Evolutionary conservation across 2,888 invertebrate genomes (phyloP).

Genomic region (Rhagonycha lutea): DNA sequence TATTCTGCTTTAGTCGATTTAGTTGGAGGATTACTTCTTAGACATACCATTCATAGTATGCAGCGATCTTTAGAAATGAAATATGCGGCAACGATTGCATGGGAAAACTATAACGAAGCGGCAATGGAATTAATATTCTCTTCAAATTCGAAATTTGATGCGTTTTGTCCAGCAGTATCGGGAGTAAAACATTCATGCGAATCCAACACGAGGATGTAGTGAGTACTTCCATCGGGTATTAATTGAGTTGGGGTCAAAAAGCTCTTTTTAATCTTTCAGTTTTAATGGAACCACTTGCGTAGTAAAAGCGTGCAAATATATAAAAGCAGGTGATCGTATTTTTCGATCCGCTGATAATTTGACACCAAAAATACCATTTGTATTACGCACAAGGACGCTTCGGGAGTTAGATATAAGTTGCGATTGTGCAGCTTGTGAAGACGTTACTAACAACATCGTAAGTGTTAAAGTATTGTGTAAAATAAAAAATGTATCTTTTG

Average conservation of each 20-base stretch:
- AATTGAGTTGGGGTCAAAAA: rapidly evolving
- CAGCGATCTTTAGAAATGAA: neutral
- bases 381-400: too few relatives aligned
- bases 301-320: neutral
- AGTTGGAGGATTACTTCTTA: neutral
- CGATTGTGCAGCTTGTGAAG: too few relatives aligned
- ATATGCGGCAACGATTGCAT: neutral
- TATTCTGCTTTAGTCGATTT: neutral
- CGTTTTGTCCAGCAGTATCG: neutral
- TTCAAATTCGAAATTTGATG: too few relatives aligned
- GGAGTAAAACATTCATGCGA: neutral
- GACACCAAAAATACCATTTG: neutral
- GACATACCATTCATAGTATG: neutral
- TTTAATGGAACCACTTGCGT: neutral
- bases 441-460: too few relatives aligned
- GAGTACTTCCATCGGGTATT: too few relatives aligned
- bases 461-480: too few relatives aligned
- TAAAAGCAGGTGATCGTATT: neutral
- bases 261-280: neutral
- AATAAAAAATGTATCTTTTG: neutral
- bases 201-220: neutral
- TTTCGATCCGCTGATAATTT: neutral
- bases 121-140: too few relatives aligned
- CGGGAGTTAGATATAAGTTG: too few relatives aligned
- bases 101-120: too few relatives aligned